phyloP scores from a whole-genome alignment of 1,140 invertebrate species.

The Euschistus heros region DNA sequence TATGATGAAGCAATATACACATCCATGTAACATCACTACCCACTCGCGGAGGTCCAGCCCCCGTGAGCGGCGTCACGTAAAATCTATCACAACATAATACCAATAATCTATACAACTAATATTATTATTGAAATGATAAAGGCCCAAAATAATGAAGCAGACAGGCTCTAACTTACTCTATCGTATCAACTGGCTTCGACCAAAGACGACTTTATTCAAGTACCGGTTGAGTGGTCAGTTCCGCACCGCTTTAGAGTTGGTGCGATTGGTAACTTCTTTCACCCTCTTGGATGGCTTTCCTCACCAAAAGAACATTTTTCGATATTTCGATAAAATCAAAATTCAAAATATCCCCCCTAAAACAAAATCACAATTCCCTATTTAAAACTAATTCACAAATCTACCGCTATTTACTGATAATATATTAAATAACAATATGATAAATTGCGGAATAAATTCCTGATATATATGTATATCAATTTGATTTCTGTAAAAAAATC shows the following conservation, averaged over 20 bases:
- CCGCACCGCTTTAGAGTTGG: no score
- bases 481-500: constrained; percentile 1
- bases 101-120: constrained; percentile 19
- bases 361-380: no score
- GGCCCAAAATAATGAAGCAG: constrained; percentile 20
- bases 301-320: no score
- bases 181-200: no score
- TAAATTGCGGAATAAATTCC: background rate
- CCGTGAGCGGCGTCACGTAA: constrained; percentile 17
- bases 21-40: constrained; percentile 21
- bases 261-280: no score
- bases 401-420: background rate
- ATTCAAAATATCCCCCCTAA: no score
- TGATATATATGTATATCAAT: background rate
- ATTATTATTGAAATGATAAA: constrained; percentile 13
- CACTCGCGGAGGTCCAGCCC: constrained; percentile 26
- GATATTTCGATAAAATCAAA: no score
- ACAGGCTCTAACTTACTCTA: constrained; percentile 10
- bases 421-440: background rate
- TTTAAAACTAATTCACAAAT: constrained; percentile 6
- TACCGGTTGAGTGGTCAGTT: no score
- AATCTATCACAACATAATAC: constrained; percentile 22
- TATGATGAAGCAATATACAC: constrained; percentile 18
- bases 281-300: no score
- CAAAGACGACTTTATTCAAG: no score